Percentiles rank a stretch among this genome's conserved stretches.
These are phyloP conservation scores for Typhlichthys subterraneus DNA, from an alignment of 2,797 vertebrate species.

Conservation along the genomic window DNA sequence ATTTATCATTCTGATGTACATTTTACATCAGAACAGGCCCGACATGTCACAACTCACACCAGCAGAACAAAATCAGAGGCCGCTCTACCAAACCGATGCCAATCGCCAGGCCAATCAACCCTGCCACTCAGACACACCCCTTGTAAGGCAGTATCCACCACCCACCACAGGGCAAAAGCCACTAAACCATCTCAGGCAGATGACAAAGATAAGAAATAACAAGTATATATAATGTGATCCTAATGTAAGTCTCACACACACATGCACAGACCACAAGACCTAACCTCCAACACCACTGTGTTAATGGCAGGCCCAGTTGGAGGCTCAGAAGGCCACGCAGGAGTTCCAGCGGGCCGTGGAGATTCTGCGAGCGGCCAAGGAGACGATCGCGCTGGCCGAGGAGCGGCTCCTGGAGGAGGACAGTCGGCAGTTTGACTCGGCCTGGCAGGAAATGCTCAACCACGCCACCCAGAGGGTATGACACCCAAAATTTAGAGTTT, in stretches of 20 bases:
- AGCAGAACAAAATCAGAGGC: too few relatives aligned
- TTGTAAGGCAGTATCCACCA: too few relatives aligned
- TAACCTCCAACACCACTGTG: neutral
- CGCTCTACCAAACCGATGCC: too few relatives aligned
- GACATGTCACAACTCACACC: too few relatives aligned
- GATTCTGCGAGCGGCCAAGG: conserved; percentile 93
- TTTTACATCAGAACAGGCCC: too few relatives aligned
- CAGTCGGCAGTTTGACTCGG: conserved; percentile 95
- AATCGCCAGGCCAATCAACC: too few relatives aligned
- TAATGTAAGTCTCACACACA: neutral
- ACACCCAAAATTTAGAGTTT: neutral
- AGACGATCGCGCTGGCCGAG: conserved; percentile 94
- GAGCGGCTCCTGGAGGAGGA: conserved; percentile 95
- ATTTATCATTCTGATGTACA: too few relatives aligned
- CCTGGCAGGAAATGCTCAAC: conserved; percentile 99
- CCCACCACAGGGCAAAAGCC: too few relatives aligned
- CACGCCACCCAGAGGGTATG: conserved; percentile 94
- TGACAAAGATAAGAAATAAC: too few relatives aligned
- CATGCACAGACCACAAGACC: neutral
- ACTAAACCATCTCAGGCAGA: too few relatives aligned
- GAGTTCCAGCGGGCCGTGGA: conserved; percentile 97
- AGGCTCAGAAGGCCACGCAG: conserved; percentile 93
- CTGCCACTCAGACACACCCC: too few relatives aligned
- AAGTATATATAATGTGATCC: neutral
- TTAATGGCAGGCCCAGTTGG: conserved; percentile 85